Evolutionary conservation across 1,140 invertebrate genomes (phyloP), one percentile per base, ranked within the genome.

Genomic region (Magallana gigas): DNA sequence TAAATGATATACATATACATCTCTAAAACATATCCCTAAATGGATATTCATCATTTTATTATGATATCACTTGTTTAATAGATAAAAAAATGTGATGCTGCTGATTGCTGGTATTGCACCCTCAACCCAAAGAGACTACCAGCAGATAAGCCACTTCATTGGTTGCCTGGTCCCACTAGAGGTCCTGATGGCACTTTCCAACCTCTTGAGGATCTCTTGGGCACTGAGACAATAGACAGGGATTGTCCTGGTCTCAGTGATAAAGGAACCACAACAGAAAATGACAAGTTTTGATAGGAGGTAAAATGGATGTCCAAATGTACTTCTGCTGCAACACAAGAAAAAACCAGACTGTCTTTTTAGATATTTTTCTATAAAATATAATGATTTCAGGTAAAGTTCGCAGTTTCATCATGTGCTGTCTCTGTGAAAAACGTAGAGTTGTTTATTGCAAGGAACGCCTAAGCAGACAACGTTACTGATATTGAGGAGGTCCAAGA

Each of bases 61-160:
- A 23, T 23, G 23, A 14, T 83, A 9, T 11, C 56, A 83, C 14
- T 11, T 57, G 9, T 83, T 57, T 57, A 81, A 23, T 23, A 23
- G 84, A 62, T 14, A 57, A 87, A 76, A 62, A 87, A 87, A 48
- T 87, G 86, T 68, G 12, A 23, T 23, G 23, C 8, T 23, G 58
- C 36, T 84, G 8, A 16, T 23, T 87, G 81, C 83, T 87, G 86
- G 71, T 76, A 76, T 48, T 84, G n/a, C 29, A 18, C 86, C 81
- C 14, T 83, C 18, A 23, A 23, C 23, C 23, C 23, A 23, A 23
- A 23, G 23, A 23, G 23, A 23, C 23, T 23, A 23, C 23, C n/a
- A 8, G 57, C 8, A 11, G 58, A 83, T 71, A 36, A 23, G 8
- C 59, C 59, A 23, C 23, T 23, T 23, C 23, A 23, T 23, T 23